Evolutionary conservation across 1,140 invertebrate genomes (phyloP), one percentile per base, ranked within the genome.

Genomic region (Meloidogyne chitwoodi): DNA sequence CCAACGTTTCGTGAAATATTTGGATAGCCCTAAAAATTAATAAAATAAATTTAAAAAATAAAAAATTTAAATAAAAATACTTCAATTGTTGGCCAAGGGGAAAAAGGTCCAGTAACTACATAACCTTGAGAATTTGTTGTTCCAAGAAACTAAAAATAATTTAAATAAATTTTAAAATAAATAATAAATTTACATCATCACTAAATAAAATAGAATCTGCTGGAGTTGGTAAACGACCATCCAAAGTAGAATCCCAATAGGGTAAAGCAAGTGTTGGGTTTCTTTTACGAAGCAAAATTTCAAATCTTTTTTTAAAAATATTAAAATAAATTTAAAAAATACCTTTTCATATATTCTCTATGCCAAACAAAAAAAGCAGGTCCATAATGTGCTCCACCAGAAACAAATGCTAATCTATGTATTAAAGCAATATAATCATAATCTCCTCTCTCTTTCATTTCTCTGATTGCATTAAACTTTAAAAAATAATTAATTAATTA

Each of bases 121-220:
- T 82, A 80, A 2, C 81, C 81, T 63, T 83, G 67, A 0, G 79
- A 78, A 64, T 87, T 84, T 8, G 84, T 79, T 56, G 66, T 68
- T 38, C 88, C 88, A 29, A 87, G 73, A 67, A 86, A 85, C 29
- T 69, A 24, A 31, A 78, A 82, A 71, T n/a, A 83, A n/a, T 19
- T 19, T 19, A 48, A 48, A 19, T 19, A 48, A 14, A 31, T 38
- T 38, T 38, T 38, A 38, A n/a, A n/a, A n/a, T n/a, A n/a, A n/a
- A n/a, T 38, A 38, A 38, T 8, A 38, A 38, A 19, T 22, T 72
- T 29, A 31, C 81, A 48, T 81, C 67, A 0, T 77, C 65, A 10
- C 81, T 82, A 80, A 87, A 89, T 1, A 88, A 48, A 56, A 87
- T 82, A 0, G 88, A 89, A 22, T 83, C 74, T 27, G 75, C 44